phyloP scores from a whole-genome alignment of 2,113 vertebrate genomes.

The Protomyctophum bolini region DNA sequence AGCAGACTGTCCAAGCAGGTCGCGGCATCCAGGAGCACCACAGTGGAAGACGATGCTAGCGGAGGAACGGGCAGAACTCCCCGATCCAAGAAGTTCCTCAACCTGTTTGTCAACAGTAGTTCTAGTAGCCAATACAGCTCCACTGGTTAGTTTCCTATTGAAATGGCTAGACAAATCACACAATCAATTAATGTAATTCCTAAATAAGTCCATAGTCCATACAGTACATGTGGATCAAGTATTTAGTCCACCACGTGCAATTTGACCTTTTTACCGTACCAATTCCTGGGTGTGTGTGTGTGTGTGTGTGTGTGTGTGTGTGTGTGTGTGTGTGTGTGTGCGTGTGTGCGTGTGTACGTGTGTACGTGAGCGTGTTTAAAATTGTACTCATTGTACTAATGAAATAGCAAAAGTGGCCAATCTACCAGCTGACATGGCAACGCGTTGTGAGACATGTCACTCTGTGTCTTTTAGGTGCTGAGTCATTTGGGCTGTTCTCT shows the following conservation, averaged over 20 bases:
- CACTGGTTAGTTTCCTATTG: slow-evolving; percentile 50
- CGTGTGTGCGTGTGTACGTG: too few species aligned
- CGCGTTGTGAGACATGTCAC: background rate
- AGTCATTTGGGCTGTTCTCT: slow-evolving; percentile 93
- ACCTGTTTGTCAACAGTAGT: slow-evolving; percentile 87
- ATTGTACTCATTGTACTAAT: too few species aligned
- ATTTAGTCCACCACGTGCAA: too few species aligned
- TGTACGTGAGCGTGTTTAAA: too few species aligned
- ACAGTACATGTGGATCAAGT: too few species aligned
- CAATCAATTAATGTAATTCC: too few species aligned
- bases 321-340: too few species aligned
- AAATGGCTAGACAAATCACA: slow-evolving; percentile 61
- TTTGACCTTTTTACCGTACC: too few species aligned
- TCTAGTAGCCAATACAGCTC: slow-evolving; percentile 70
- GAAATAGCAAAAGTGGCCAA: too few species aligned
- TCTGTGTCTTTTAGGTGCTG: slow-evolving; percentile 81
- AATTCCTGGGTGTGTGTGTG: too few species aligned
- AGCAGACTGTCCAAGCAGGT: slow-evolving; percentile 71
- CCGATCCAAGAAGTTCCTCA: slow-evolving; percentile 95
- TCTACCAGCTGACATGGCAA: background rate
- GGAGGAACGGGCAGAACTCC: slow-evolving; percentile 57
- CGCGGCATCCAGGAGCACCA: slow-evolving; percentile 76
- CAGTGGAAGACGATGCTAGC: slow-evolving; percentile 72
- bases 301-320: too few species aligned
- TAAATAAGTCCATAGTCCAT: too few species aligned